phyloP scores from a whole-genome alignment of 2,888 invertebrate species.

The Drosophila ustulata region DNA sequence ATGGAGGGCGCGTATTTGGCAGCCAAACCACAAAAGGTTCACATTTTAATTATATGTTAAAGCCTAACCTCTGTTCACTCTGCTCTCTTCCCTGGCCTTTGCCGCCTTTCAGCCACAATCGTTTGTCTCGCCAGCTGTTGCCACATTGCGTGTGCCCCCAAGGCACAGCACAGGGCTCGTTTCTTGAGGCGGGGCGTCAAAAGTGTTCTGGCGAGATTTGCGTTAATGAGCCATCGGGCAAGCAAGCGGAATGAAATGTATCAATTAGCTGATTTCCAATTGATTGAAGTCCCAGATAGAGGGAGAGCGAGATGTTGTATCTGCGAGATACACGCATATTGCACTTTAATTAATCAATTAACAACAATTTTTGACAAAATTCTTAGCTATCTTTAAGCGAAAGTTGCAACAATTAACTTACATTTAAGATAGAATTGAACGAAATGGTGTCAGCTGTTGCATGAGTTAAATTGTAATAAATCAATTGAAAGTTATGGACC shows the following conservation, averaged over 20 bases:
- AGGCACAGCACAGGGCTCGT: slow-evolving; percentile 24
- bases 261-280: slow-evolving; percentile 54
- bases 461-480: background rate
- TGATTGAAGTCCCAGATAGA: slow-evolving; percentile 37
- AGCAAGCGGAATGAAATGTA: slow-evolving; percentile 35
- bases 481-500: background rate
- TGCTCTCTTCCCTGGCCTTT: background rate
- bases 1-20: slow-evolving; percentile 59
- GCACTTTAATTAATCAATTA: background rate
- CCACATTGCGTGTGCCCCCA: slow-evolving; percentile 42
- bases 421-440: background rate
- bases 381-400: too few species aligned
- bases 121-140: slow-evolving; percentile 18
- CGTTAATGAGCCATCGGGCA: slow-evolving; percentile 20
- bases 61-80: slow-evolving; percentile 3
- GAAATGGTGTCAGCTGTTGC: background rate
- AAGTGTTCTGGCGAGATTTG: slow-evolving; percentile 29
- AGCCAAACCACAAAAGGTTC: slow-evolving; percentile 64
- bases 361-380: background rate
- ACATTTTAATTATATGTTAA: slow-evolving; percentile 75
- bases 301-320: background rate
- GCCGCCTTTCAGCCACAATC: background rate
- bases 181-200: slow-evolving; percentile 40
- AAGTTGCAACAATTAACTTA: background rate
- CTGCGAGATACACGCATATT: slow-evolving; percentile 4